Evolutionary conservation across 2,888 invertebrate species (phyloP).

Genomic region (Resseliella maxima): DNA sequence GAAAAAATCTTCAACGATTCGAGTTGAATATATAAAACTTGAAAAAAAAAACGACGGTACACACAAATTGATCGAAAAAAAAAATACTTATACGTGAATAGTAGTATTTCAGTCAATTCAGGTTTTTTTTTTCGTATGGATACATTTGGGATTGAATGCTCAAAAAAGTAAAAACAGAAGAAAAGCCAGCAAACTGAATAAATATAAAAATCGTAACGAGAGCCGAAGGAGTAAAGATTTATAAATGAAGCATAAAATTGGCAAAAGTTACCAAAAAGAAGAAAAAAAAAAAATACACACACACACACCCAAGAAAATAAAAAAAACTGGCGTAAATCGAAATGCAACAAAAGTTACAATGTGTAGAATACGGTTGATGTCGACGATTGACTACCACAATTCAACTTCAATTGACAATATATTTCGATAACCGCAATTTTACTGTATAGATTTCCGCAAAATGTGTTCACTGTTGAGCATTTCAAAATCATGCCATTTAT

Average conservation of each 20-base stretch:
- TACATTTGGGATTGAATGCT: neutral
- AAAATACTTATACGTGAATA: neutral
- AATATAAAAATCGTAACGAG: neutral
- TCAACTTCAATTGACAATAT: neutral
- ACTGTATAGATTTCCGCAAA: neutral
- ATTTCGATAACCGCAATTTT: slow-evolving; percentile 19
- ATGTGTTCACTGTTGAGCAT: neutral
- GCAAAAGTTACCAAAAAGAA: neutral
- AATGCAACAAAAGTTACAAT: neutral
- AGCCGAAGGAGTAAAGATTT: neutral
- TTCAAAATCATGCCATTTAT: slow-evolving; percentile 16
- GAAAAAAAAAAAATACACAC: neutral
- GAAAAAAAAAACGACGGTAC: neutral
- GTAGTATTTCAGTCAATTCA: neutral
- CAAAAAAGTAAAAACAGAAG: neutral
- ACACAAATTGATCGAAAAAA: slow-evolving; percentile 5
- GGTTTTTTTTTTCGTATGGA: no score
- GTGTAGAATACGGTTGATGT: neutral
- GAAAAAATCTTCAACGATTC: no score
- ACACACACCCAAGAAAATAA: neutral
- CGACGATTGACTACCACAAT: neutral
- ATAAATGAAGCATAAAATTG: slow-evolving; percentile 34
- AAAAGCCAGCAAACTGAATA: neutral
- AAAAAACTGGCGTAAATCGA: no score
- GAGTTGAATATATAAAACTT: neutral